Percentiles rank a stretch among this genome's conserved stretches.
phyloP scores from a whole-genome alignment of 2,113 vertebrate genomes.

The Isurus oxyrinchus region DNA sequence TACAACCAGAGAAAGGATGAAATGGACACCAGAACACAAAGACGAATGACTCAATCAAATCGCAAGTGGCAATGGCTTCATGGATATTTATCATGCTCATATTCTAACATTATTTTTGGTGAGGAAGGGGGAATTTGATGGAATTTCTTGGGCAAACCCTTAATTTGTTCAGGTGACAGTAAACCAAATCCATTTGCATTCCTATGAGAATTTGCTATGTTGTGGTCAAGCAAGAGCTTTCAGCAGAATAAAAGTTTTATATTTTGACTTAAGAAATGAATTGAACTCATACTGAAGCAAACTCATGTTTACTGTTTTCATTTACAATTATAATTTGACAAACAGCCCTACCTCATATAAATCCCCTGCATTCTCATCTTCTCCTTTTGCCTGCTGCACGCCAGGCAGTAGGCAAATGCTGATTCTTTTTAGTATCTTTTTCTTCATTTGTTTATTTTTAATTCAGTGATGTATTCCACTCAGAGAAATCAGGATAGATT shows the following conservation, averaged over 20 bases:
- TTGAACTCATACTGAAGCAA: background rate
- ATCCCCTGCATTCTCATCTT: background rate
- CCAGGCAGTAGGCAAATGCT: background rate
- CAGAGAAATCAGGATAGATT: background rate
- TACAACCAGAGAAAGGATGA: background rate
- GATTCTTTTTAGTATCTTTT: background rate
- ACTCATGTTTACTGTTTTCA: background rate
- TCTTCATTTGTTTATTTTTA: background rate
- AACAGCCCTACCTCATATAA: background rate
- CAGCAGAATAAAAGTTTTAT: background rate
- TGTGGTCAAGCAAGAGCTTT: background rate
- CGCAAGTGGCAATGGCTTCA: background rate
- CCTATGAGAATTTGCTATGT: background rate
- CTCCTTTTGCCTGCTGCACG: background rate
- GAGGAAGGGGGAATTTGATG: background rate
- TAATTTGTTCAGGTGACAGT: background rate
- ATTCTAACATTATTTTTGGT: background rate
- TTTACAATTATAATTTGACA: too few species aligned
- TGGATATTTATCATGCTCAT: background rate
- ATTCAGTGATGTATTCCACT: background rate
- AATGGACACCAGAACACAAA: background rate
- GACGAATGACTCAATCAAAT: background rate
- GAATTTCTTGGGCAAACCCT: background rate
- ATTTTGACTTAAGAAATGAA: background rate
- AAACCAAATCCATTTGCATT: background rate